phyloP scores from a whole-genome alignment of 1,140 invertebrate genomes.

The Chironomus tepperi region DNA sequence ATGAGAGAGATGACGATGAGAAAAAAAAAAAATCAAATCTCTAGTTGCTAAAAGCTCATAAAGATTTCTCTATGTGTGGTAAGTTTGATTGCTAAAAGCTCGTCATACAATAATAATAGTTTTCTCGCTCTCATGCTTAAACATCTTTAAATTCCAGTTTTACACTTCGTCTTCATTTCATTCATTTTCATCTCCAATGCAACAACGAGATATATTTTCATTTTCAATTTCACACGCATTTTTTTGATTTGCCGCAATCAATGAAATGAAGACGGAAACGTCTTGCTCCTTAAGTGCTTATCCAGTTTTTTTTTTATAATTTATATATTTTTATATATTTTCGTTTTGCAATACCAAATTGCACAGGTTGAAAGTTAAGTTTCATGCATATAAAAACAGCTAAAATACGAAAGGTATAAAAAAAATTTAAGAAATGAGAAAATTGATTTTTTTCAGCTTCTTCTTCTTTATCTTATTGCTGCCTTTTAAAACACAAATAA shows the following conservation, averaged over 20 bases:
- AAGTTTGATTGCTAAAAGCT: neutral
- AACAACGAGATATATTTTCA: neutral
- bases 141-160: neutral
- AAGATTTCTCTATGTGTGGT: neutral
- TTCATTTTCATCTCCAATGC: too few species aligned
- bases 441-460: neutral
- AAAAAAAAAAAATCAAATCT: too few species aligned
- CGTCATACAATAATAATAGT: neutral
- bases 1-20: neutral
- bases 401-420: too few species aligned
- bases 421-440: neutral
- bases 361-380: constrained; percentile 12
- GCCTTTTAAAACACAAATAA: constrained; percentile 14
- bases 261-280: constrained; percentile 7
- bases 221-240: constrained; percentile 4
- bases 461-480: neutral
- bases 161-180: neutral
- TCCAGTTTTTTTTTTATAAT: constrained; percentile 5
- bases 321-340: neutral
- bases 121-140: neutral
- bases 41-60: neutral
- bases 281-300: constrained; percentile 13
- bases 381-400: neutral
- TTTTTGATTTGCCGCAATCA: constrained; percentile 11
- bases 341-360: constrained; percentile 5